phyloP scores from a whole-genome alignment of 2,888 invertebrate species.

The Panopea generosa region DNA sequence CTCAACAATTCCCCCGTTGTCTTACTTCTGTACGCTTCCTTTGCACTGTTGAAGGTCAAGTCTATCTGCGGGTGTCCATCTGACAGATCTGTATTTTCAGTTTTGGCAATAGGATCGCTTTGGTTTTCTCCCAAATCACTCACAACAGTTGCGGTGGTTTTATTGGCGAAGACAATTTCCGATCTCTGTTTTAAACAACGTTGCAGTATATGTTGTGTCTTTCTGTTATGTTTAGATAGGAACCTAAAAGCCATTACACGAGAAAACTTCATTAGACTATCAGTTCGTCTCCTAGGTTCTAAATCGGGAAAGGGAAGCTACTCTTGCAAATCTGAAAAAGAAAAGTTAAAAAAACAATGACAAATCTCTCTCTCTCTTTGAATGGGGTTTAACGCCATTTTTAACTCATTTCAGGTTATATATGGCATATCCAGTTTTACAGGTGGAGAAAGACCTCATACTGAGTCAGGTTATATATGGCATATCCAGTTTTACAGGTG shows the following conservation, averaged over 20 bases:
- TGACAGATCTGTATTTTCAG: not conserved
- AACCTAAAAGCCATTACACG: slow-evolving; percentile 11
- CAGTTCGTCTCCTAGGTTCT: not conserved
- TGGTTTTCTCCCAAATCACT: not conserved
- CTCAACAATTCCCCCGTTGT: slow-evolving; percentile 95
- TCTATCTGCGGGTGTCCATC: slow-evolving; percentile 76
- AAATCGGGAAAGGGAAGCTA: slow-evolving; percentile 31
- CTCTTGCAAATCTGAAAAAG: slow-evolving; percentile 12
- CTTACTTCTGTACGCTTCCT: slow-evolving; percentile 97
- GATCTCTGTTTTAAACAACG: too few species aligned
- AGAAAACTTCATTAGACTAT: not conserved
- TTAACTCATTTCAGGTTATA: too few species aligned
- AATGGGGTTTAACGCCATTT: too few species aligned
- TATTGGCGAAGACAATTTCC: not conserved
- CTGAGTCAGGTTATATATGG: too few species aligned
- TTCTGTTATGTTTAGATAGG: slow-evolving; percentile 6
- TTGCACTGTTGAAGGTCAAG: slow-evolving; percentile 91
- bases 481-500: too few species aligned
- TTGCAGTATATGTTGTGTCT: not conserved
- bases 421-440: too few species aligned
- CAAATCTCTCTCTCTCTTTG: too few species aligned
- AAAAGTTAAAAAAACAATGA: slow-evolving; percentile 12
- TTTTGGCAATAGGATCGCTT: not conserved
- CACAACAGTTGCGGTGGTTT: slow-evolving; percentile 27
- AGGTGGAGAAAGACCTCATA: too few species aligned